phyloP scores from a whole-genome alignment of 2,113 vertebrate genomes.

The Mesitornis unicolor region DNA sequence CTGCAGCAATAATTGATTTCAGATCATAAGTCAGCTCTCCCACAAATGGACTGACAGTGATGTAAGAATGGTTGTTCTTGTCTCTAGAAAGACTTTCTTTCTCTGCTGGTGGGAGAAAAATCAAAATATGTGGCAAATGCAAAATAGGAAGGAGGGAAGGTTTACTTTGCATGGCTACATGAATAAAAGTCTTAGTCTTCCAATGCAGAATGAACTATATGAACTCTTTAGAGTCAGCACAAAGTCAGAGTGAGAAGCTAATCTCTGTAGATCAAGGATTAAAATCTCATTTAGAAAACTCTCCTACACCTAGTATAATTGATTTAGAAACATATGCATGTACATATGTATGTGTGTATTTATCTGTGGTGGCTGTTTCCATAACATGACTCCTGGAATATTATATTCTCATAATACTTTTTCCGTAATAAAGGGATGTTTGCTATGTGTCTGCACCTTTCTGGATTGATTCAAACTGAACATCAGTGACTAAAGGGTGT shows the following conservation, averaged over 20 bases:
- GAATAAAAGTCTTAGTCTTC: neutral
- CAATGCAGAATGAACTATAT: neutral
- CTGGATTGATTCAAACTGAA: neutral
- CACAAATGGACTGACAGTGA: neutral
- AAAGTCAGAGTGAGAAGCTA: neutral
- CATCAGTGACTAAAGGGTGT: neutral
- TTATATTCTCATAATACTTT: neutral
- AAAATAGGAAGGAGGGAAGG: neutral
- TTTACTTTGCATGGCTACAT: neutral
- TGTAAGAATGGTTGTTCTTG: neutral
- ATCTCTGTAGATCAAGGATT: neutral
- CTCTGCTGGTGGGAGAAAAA: neutral
- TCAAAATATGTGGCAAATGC: neutral
- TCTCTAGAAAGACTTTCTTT: neutral
- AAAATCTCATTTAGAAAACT: neutral
- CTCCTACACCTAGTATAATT: accelerated
- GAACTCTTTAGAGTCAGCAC: neutral
- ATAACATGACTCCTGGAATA: neutral
- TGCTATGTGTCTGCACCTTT: neutral
- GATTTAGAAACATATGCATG: neutral
- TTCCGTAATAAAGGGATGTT: neutral
- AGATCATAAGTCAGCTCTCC: neutral
- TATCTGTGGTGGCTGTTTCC: neutral
- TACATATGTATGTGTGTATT: accelerated
- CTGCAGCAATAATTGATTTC: neutral